phyloP scores from a whole-genome alignment of 2,797 vertebrate genomes.

The Natrix natrix region DNA sequence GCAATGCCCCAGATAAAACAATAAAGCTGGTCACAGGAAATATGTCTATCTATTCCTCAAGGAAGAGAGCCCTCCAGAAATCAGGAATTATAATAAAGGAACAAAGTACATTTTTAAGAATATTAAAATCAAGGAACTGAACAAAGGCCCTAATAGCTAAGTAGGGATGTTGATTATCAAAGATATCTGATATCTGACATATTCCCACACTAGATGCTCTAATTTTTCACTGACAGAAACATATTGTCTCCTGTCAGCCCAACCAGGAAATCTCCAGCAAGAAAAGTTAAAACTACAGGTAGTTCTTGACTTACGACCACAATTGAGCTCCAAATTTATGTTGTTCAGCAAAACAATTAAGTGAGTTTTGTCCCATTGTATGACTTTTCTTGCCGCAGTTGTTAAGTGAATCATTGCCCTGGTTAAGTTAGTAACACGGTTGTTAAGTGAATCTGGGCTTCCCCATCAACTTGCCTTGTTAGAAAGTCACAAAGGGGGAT shows the following conservation, averaged over 20 bases:
- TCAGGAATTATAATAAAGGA: constrained; percentile 63
- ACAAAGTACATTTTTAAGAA: constrained; percentile 65
- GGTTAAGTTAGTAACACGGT: not conserved
- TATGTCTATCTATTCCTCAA: constrained; percentile 49
- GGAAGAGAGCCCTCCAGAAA: constrained; percentile 61
- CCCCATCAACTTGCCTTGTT: not conserved
- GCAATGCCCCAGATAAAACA: constrained; percentile 66
- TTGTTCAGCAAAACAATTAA: not conserved
- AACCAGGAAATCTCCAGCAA: not conserved
- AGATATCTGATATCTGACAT: constrained; percentile 18
- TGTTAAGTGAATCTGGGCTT: not conserved
- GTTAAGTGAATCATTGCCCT: not conserved
- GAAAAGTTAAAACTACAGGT: not conserved
- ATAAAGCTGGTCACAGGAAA: constrained; percentile 56
- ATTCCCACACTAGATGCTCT: constrained; percentile 31
- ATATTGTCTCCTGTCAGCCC: fast-evolving
- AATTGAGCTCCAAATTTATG: not conserved
- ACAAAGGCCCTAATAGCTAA: constrained; percentile 58
- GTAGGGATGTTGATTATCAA: constrained; percentile 50
- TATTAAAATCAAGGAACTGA: constrained; percentile 62
- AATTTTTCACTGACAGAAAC: constrained; percentile 18
- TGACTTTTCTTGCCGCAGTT: not conserved
- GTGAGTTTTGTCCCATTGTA: not conserved
- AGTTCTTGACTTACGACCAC: not conserved
- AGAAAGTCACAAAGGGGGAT: not conserved